Evolutionary conservation across 2,797 vertebrate species (phyloP).

Genomic region (Hyperoplus immaculatus): DNA sequence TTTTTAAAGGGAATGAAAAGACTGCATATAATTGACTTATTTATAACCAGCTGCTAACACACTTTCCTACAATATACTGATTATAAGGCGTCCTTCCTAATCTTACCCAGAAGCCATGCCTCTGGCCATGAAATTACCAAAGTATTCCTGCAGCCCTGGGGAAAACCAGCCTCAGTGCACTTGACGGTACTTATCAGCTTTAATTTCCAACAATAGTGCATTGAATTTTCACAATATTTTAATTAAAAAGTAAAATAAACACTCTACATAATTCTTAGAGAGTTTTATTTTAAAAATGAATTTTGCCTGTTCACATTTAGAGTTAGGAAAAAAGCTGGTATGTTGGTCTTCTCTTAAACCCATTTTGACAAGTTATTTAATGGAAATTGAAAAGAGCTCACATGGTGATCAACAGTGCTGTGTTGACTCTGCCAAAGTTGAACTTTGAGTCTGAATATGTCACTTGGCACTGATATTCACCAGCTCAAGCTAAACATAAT

Average conservation of each 20-base stretch:
- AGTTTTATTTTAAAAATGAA: neutral
- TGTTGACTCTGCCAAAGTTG: neutral
- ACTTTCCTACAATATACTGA: neutral
- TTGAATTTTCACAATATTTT: neutral
- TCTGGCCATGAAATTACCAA: slow-evolving; percentile 5
- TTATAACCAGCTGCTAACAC: slow-evolving; percentile 25
- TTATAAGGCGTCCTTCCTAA: slow-evolving; percentile 15
- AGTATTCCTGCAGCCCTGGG: neutral
- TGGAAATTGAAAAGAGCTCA: neutral
- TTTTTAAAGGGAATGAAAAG: slow-evolving; percentile 21
- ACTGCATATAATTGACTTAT: slow-evolving; percentile 25
- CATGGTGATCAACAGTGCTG: neutral
- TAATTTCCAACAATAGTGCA: neutral
- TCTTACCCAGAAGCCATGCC: slow-evolving; percentile 3
- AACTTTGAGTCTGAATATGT: neutral
- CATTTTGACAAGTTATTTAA: neutral
- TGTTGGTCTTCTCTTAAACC: neutral
- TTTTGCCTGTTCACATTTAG: neutral
- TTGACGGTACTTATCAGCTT: neutral
- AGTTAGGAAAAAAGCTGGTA: neutral
- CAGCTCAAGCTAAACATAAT: neutral
- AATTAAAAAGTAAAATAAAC: neutral
- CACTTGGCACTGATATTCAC: neutral
- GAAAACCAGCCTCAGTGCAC: neutral
- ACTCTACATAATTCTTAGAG: neutral